phyloP scores from a whole-genome alignment of 2,888 invertebrate genomes.

The Steinernema scapterisci region DNA sequence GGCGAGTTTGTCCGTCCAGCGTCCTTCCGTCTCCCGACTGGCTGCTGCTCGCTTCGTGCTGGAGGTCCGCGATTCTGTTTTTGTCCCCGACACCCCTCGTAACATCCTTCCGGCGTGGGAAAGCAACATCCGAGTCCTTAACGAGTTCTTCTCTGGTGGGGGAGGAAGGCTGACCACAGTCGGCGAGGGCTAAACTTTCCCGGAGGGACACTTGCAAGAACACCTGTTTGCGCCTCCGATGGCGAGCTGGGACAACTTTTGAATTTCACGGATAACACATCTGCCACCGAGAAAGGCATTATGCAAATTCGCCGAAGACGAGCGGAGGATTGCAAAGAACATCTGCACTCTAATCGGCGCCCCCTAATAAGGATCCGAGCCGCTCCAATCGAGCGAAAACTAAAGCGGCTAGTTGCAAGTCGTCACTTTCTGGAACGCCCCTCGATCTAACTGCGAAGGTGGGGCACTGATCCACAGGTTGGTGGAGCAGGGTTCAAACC shows the following conservation, averaged over 20 bases:
- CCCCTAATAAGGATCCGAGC: background rate
- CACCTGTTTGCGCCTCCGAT: background rate
- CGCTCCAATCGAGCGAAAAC: too few species aligned
- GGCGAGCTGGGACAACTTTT: background rate
- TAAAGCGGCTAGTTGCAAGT: background rate
- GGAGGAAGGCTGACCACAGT: background rate
- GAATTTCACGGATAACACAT: background rate
- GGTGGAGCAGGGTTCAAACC: background rate
- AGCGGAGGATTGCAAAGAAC: background rate
- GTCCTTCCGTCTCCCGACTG: background rate
- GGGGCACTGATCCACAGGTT: too few species aligned
- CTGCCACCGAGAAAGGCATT: constrained; percentile 13
- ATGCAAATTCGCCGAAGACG: constrained; percentile 2
- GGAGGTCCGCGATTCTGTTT: constrained; percentile 24
- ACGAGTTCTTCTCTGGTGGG: background rate
- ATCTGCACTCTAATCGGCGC: constrained; percentile 18
- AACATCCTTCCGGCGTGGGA: constrained; percentile 18
- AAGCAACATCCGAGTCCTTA: background rate
- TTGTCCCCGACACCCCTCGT: background rate
- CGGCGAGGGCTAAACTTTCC: too few species aligned
- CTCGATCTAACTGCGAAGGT: background rate
- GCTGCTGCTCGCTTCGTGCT: background rate
- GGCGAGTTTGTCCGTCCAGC: background rate
- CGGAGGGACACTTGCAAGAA: background rate
- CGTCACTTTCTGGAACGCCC: background rate